A percentile compares a stretch with the other conserved stretches of the same genome.
Evolutionary conservation across 1,140 invertebrate genomes (phyloP).

Genomic region (Brachystomella parvula): DNA sequence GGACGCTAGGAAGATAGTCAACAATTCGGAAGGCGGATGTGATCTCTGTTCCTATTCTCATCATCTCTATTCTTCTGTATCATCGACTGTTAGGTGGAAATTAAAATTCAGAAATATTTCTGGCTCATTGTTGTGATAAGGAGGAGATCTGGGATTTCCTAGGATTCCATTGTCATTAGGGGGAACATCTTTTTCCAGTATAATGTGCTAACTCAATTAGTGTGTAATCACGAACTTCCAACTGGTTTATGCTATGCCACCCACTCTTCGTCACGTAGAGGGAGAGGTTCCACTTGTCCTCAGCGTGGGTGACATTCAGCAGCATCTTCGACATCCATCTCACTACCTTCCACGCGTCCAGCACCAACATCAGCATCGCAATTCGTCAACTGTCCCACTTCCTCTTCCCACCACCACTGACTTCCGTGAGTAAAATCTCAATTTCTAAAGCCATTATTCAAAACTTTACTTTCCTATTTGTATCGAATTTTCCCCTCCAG

Average conservation of each 20-base stretch:
- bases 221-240: background rate
- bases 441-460: background rate
- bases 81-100: background rate
- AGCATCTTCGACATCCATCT: background rate
- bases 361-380: background rate
- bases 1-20: no score
- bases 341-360: background rate
- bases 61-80: no score
- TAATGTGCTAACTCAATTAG: background rate
- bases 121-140: background rate
- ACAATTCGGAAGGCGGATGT: no score
- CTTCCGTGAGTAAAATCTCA: background rate
- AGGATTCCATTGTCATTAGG: no score
- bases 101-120: background rate
- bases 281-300: background rate
- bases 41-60: no score
- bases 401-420: background rate
- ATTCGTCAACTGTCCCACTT: background rate
- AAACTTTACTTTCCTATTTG: background rate
- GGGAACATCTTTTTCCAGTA: no score
- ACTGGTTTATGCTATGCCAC: background rate
- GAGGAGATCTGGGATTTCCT: background rate
- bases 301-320: background rate
- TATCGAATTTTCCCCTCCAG: background rate
- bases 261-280: background rate